These are phyloP conservation scores for Platichthys flesus DNA, from an alignment of 2,113 vertebrate species.

Conservation along the genomic window DNA sequence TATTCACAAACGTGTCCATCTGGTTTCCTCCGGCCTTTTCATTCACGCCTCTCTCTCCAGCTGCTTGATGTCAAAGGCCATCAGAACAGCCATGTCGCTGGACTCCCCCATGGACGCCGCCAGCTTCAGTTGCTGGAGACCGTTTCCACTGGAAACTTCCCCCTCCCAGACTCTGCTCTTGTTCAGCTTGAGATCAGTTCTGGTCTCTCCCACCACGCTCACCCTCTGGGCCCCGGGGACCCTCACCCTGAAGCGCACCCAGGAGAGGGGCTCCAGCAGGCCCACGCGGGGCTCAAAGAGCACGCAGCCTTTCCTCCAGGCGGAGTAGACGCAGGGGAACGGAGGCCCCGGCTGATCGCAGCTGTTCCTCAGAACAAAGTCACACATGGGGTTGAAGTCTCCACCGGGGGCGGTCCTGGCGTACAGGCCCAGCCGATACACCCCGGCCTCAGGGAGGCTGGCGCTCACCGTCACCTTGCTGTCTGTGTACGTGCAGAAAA, in stretches of 20 bases:
- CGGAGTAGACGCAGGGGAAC: conserved; percentile 81
- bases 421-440: conserved; percentile 81
- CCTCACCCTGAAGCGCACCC: conserved; percentile 84
- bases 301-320: conserved; percentile 83
- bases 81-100: conserved; percentile 79
- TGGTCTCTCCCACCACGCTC: conserved; percentile 74
- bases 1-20: conserved; percentile 1
- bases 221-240: conserved; percentile 78
- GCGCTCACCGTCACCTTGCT: conserved; percentile 80
- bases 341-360: conserved; percentile 65
- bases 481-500: conserved; percentile 82
- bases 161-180: conserved; percentile 84
- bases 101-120: conserved; percentile 66
- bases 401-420: conserved; percentile 58
- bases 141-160: conserved; percentile 69
- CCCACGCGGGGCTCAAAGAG: conserved; percentile 85
- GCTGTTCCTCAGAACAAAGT: conserved; percentile 80
- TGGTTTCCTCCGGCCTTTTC: neutral
- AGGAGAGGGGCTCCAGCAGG: conserved; percentile 74
- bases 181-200: conserved; percentile 75
- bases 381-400: conserved; percentile 83
- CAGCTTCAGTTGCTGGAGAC: conserved; percentile 71
- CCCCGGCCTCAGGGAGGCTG: conserved; percentile 70
- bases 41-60: conserved; percentile 53
- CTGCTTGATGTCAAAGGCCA: conserved; percentile 80